Evolutionary conservation across 2,888 invertebrate genomes (phyloP), one percentile per base, ranked within the genome.

Genomic region (Priocnemis perturbator): DNA sequence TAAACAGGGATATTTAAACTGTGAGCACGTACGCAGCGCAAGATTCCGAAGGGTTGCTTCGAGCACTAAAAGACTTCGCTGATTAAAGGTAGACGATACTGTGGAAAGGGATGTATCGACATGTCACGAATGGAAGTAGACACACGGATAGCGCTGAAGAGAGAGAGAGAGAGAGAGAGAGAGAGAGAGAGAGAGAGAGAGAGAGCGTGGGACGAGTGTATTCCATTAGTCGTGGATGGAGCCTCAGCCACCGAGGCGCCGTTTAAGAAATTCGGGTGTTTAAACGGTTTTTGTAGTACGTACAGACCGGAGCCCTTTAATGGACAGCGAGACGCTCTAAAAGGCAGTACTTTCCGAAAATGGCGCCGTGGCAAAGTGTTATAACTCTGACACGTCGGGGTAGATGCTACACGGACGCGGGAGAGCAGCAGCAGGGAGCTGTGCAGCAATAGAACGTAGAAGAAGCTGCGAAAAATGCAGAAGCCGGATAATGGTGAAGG

Each of bases 291-390:
- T 61, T 37, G 63, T 66, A 53, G 77, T 69, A 76, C 63, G 65
- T 69, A 60, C 66, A 63, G 64, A 55, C 17, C 37, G 7, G 60
- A 63, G 67, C 21, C 57, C 60, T 72, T 74, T 76, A 79, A 79
- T 79, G 80, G 78, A 76, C 71, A 61, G 50, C 64, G 26, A 57
- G 60, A 61, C 68, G 37, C 37, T 37, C 71, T 80, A 72, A 80
- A 80, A 79, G 78, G 76, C 65, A 45, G 53, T 63, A 64, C 64
- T 60, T 70, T 30, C 70, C 79, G 75, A 79, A 79, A 79, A 79
- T 67, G 77, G 47, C 50, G 52, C 67, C 45, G 50, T 37, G 66
- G n/a, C 57, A 52, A 69, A 71, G 72, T 55, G 79, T 72, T 69
- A 66, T 71, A 71, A 73, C 74, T 65, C 59, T 45, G 63, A 65